These are phyloP conservation scores for Erythrolamprus reginae DNA, from an alignment of 2,113 vertebrate species.

Conservation along the genomic window DNA sequence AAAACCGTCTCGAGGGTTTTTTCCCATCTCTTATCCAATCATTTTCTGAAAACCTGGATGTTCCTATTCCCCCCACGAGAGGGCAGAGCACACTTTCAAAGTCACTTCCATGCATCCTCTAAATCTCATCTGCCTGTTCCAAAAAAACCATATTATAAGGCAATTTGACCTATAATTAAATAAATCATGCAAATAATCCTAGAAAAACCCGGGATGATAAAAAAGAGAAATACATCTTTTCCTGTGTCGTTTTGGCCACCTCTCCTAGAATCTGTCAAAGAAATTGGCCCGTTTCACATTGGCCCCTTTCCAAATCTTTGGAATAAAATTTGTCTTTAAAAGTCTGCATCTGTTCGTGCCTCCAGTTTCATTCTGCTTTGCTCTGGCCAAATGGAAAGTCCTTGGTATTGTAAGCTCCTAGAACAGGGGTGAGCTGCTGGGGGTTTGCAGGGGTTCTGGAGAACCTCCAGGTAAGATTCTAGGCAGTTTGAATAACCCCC, in stretches of 20 bases:
- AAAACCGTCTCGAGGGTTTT: background rate
- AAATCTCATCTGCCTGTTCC: background rate
- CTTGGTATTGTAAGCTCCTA: background rate
- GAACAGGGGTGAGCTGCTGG: no score
- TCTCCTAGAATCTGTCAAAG: background rate
- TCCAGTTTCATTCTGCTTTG: background rate
- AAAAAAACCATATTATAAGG: background rate
- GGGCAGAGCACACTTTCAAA: conserved; percentile 49
- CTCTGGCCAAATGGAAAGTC: background rate
- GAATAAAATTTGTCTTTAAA: no score
- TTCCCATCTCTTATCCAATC: no score
- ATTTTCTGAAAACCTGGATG: background rate
- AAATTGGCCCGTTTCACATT: background rate
- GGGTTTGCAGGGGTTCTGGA: no score
- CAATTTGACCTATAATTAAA: conserved; percentile 10
- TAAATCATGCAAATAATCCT: conserved; percentile 2
- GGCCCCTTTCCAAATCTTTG: background rate
- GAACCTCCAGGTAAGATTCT: no score
- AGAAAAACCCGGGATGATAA: background rate
- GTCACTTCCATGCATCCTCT: background rate
- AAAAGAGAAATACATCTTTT: background rate
- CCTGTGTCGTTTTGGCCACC: background rate
- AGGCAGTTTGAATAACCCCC: no score
- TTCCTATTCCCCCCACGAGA: conserved; percentile 41
- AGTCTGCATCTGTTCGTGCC: background rate